phyloP scores from a whole-genome alignment of 2,797 vertebrate species.

The Pelochelys cantorii region DNA sequence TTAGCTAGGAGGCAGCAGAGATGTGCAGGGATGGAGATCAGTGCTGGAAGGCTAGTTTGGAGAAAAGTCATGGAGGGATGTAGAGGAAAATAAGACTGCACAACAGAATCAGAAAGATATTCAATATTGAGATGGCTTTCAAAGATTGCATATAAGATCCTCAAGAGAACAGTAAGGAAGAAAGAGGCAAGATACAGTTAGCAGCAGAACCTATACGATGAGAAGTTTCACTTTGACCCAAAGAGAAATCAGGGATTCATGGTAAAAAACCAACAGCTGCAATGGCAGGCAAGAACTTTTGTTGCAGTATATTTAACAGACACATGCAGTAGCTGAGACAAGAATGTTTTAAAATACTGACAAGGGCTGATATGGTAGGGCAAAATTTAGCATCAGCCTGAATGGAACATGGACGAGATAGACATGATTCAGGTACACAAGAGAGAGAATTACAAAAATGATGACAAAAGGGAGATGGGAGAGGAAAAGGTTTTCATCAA shows the following conservation, averaged over 20 bases:
- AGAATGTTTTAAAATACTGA: neutral
- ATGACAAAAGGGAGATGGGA: neutral
- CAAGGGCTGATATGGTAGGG: fast-evolving
- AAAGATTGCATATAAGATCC: neutral
- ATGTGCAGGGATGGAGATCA: fast-evolving
- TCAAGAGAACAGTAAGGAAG: neutral
- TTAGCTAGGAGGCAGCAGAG: neutral
- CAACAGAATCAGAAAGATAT: neutral
- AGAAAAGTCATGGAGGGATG: neutral
- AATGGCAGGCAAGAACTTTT: neutral
- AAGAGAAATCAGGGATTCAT: neutral
- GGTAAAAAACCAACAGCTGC: neutral
- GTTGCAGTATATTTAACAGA: neutral
- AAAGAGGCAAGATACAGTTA: neutral
- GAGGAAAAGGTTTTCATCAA: neutral
- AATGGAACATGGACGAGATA: neutral
- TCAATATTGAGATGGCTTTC: neutral
- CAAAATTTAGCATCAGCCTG: neutral
- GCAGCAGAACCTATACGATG: neutral
- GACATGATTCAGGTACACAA: neutral
- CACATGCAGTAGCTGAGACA: fast-evolving
- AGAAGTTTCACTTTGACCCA: neutral
- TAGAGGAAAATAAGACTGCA: neutral
- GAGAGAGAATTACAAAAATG: neutral
- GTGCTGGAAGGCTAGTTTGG: neutral